Evolutionary conservation across 1,140 invertebrate genomes (phyloP).

Genomic region (Drosophila kepulauana): DNA sequence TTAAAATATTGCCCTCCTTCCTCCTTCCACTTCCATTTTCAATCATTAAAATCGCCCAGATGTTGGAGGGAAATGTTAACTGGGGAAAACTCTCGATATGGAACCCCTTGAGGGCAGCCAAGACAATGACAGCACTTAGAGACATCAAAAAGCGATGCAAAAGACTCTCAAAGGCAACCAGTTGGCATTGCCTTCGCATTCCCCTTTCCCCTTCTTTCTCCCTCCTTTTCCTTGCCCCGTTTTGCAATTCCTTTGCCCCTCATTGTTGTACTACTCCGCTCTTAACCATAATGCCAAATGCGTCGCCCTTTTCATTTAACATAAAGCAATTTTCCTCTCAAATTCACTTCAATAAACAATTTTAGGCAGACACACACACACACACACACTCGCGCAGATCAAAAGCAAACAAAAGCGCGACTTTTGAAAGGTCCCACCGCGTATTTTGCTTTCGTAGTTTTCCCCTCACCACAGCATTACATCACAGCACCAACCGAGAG

Average conservation of each 20-base stretch:
- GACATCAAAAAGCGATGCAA: constrained; percentile 59
- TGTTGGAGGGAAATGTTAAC: constrained; percentile 1
- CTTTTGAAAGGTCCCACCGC: constrained; percentile 39
- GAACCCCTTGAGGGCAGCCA: constrained; percentile 41
- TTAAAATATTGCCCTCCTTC: constrained; percentile 10
- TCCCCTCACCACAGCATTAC: neutral
- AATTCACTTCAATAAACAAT: constrained; percentile 82
- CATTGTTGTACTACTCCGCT: no score
- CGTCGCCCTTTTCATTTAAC: constrained; percentile 68
- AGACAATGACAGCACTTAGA: constrained; percentile 58
- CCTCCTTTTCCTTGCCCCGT: neutral
- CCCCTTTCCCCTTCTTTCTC: neutral
- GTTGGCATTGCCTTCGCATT: constrained; percentile 5
- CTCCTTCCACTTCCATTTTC: neutral
- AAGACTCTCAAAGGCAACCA: constrained; percentile 41
- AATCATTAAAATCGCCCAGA: constrained; percentile 33
- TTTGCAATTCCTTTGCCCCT: no score
- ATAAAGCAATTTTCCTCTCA: constrained; percentile 81
- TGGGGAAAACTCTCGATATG: constrained; percentile 31
- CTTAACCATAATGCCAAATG: constrained; percentile 50
- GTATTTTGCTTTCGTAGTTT: neutral
- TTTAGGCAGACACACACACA: constrained; percentile 49
- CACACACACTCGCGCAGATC: constrained; percentile 33
- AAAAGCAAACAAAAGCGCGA: constrained; percentile 47
- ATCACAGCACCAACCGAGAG: neutral